Base-by-base conservation (phyloP, 92 coral and sea anemone species). In the Paragorgia papillata region DNA sequence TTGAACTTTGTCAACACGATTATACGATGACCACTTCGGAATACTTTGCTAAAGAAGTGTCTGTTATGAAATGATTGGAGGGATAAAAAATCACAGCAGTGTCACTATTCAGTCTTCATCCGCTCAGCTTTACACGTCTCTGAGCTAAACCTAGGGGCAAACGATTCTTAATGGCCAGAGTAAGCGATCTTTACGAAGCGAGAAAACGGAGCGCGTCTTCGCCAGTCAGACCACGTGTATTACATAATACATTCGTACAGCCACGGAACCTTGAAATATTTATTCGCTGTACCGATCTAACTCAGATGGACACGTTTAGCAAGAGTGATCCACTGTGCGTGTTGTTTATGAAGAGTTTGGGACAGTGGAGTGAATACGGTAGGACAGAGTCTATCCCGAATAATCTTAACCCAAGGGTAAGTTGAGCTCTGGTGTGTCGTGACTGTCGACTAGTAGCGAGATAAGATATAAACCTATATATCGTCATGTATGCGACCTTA, bases 341-440 rank as follows among this genome's bases (percentile, higher is more conserved):
- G 33, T 69, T 94, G 62, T 85, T 86, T 14, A 86, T 91, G 33
- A 91, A 89, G 66, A 85, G 81, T 32, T 85, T 95, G 7, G 96
- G 99, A 0, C 91, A 95, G 31, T 95, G 99, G 97, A 89, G 91
- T 48, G 97, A 95, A 53, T 87, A 78, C 53, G 99, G 97, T 28
- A 74, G 99, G 46, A 91, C 99, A 1, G 99, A 94, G 54, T 94
- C 94, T 1, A 79, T 94, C 28, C 96, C 97, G 10, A 95, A 95
- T 71, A 86, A 81, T 14, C 85, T 89, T 9, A 87, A 89, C 46
- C 95, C 99, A 19, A 84, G 85, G 89, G 99, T 95, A 82, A 37
- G 79, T 51, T 30, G 7, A 6, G n/a, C 12, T 37, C 43, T 37
- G n/a, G n/a, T n/a, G n/a, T n/a, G n/a, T n/a, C n/a, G n/a, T n/a